These are phyloP conservation scores for Drosophila mettleri DNA, from an alignment of 2,888 invertebrate species.

Conservation along the genomic window DNA sequence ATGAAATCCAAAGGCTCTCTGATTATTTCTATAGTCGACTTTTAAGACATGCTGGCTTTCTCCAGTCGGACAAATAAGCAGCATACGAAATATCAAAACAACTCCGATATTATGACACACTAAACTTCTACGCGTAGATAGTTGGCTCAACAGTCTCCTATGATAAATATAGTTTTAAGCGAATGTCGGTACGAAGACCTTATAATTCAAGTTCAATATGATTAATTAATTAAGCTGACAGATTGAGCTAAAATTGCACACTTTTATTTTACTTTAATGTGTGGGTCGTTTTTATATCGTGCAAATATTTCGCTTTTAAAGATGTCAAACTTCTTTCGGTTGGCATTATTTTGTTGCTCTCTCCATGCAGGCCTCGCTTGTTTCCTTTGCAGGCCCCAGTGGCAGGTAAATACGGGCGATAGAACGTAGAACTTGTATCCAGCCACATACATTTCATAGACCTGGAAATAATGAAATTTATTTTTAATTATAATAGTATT, in stretches of 20 bases:
- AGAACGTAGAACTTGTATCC: slow-evolving; percentile 95
- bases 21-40: no score
- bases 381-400: slow-evolving; percentile 94
- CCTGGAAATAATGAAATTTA: slow-evolving; percentile 87
- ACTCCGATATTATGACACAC: no score
- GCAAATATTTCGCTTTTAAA: slow-evolving; percentile 94
- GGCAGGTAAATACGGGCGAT: slow-evolving; percentile 94
- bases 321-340: slow-evolving; percentile 92
- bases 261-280: slow-evolving; percentile 29
- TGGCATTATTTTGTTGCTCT: slow-evolving; percentile 93
- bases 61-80: no score
- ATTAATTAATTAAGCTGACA: not conserved
- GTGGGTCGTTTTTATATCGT: slow-evolving; percentile 86
- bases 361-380: slow-evolving; percentile 93
- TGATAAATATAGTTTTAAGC: not conserved
- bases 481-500: not conserved
- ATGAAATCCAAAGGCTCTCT: no score
- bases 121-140: no score
- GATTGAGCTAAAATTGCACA: not conserved
- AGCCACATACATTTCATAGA: slow-evolving; percentile 96
- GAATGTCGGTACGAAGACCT: not conserved
- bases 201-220: not conserved
- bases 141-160: not conserved
- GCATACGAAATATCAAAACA: no score
- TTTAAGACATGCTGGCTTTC: no score